Base-by-base conservation (phyloP, 1,140 invertebrate genomes). In the Habropoda laboriosa region DNA sequence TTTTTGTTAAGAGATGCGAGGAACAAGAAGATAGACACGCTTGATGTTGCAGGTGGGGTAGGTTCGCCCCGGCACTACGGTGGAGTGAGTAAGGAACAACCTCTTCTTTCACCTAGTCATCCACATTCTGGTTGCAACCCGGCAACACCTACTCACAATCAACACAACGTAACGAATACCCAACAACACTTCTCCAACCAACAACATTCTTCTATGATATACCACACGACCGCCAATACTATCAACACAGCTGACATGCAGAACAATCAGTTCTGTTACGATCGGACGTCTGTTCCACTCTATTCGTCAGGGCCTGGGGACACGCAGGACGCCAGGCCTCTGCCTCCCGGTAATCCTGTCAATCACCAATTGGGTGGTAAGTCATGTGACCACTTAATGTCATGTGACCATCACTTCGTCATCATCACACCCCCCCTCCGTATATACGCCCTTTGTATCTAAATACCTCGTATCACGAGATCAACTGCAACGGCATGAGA, bases 181-280 rank as follows among this genome's bases (percentile, higher is more conserved):
- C 91, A 90, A 89, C 91, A 90, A 89, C 91, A 92, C 87, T 91
- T 91, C 83, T 86, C 90, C 81, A 91, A 92, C 85, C 89, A 91
- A 90, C 92, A 92, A 90, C 93, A 94, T 86, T 90, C 92, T 85
- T 91, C 92, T 87, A 93, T 94, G 92, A 91, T 94, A 91, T 94
- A 94, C 90, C 92, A 93, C 87, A 92, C 92, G 64, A 89, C 87
- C 68, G 87, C 90, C 70, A 92, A 90, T 81, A 91, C 89, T 77
- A 89, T 91, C 87, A 92, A 89, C 87, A 90, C 89, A 83, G 89
- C 88, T 82, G 90, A 92, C 77, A 90, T 92, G 90, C 93, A 93
- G 89, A 92, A 90, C 89, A 93, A 93, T 92, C 94, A 94, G 92
- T 94, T 94, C 93, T 94, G 94, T 94, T 94, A 94, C 89, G 94